Evolutionary conservation across 2,113 vertebrate genomes (phyloP).

Genomic region (Junco hyemalis): DNA sequence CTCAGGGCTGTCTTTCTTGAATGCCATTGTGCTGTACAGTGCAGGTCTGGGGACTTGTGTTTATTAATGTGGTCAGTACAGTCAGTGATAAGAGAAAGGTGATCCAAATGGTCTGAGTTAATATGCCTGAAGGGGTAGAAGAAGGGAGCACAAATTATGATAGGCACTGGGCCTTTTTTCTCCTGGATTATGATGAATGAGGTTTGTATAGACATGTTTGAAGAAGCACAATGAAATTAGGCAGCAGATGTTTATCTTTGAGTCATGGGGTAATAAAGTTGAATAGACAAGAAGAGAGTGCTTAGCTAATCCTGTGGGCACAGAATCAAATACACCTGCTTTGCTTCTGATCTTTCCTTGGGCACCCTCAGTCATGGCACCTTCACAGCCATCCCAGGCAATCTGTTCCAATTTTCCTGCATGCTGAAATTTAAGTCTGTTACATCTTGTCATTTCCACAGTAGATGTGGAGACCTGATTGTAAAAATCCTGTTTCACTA

Average conservation of each 20-base stretch:
- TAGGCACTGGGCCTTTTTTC: background rate
- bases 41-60: background rate
- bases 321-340: constrained; percentile 17
- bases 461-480: background rate
- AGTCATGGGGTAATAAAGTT: background rate
- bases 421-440: background rate
- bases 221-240: background rate
- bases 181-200: background rate
- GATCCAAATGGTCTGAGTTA: background rate
- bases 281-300: background rate
- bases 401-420: background rate
- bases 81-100: background rate
- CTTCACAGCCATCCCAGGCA: background rate
- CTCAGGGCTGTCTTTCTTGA: background rate
- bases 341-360: background rate
- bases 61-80: background rate
- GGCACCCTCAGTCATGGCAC: background rate
- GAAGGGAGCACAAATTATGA: background rate
- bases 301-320: background rate
- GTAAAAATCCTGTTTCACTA: background rate
- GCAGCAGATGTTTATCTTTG: background rate
- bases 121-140: background rate
- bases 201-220: background rate
- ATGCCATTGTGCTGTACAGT: background rate
- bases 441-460: background rate